Evolutionary conservation across 2,888 invertebrate genomes (phyloP).

Genomic region (Ceramica pisi): DNA sequence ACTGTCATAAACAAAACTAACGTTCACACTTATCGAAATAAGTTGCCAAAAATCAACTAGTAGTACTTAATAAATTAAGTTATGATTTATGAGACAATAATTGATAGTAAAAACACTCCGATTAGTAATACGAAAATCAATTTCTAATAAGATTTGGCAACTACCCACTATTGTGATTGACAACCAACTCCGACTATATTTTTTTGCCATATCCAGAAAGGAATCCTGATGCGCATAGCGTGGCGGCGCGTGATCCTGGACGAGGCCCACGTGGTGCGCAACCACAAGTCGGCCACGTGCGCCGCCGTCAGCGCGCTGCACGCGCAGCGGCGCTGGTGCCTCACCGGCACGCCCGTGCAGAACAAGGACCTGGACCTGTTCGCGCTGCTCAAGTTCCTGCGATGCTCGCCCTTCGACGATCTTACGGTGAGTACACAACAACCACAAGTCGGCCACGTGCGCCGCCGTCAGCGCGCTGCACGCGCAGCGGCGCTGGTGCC

Average conservation of each 20-base stretch:
- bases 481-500: slow-evolving; percentile 92
- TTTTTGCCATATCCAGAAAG: slow-evolving; percentile 75
- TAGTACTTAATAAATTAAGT: no score
- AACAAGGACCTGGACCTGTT: slow-evolving; percentile 97
- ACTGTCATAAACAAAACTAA: no score
- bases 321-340: slow-evolving; percentile 92
- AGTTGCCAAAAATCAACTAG: no score
- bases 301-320: slow-evolving; percentile 92
- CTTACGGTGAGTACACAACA: slow-evolving; percentile 90
- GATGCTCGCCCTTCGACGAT: slow-evolving; percentile 97
- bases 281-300: slow-evolving; percentile 95
- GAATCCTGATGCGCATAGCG: slow-evolving; percentile 92
- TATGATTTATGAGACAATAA: no score
- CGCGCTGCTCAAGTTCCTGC: slow-evolving; percentile 95
- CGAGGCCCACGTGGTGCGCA: slow-evolving; percentile 98
- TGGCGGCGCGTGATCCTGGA: slow-evolving; percentile 98
- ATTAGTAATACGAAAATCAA: no score
- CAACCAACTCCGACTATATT: no score
- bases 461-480: slow-evolving; percentile 92
- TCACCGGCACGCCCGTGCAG: slow-evolving; percentile 99
- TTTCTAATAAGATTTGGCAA: no score
- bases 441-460: slow-evolving; percentile 95
- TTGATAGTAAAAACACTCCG: no score
- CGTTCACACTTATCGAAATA: no score
- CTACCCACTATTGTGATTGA: no score